These are phyloP conservation scores for Verasper variegatus DNA, from an alignment of 2,113 vertebrate species.

Conservation along the genomic window DNA sequence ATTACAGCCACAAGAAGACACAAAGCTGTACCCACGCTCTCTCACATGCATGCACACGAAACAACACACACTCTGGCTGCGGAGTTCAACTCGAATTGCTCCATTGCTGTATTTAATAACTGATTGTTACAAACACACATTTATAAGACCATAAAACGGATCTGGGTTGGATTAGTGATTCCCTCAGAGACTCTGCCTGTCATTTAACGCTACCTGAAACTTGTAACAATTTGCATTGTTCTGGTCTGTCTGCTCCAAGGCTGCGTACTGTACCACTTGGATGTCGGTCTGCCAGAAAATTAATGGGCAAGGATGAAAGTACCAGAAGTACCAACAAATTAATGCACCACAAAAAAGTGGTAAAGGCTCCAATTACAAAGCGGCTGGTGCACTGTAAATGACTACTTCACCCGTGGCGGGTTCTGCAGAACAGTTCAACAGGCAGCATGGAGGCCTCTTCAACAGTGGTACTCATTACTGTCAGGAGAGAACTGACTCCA, in stretches of 20 bases:
- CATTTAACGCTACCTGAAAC: conserved; percentile 73
- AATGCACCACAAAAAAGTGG: conserved; percentile 52
- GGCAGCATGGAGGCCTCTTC: conserved; percentile 20
- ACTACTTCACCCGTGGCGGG: conserved; percentile 47
- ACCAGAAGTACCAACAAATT: conserved; percentile 49
- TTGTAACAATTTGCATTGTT: conserved; percentile 78
- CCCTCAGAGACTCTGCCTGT: conserved; percentile 55
- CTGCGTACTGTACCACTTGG: conserved; percentile 54
- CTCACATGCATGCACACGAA: background rate
- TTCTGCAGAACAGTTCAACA: conserved; percentile 40
- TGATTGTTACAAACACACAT: conserved; percentile 66
- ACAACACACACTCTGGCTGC: conserved; percentile 10
- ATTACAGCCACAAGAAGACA: too few relatives aligned
- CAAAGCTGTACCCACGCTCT: background rate
- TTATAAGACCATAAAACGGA: conserved; percentile 68
- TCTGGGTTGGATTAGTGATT: conserved; percentile 70
- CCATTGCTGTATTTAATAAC: conserved; percentile 54
- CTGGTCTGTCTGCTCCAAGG: conserved; percentile 64
- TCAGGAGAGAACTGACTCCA: conserved; percentile 12
- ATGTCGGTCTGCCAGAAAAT: conserved; percentile 52
- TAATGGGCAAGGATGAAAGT: conserved; percentile 74
- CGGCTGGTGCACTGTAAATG: conserved; percentile 56
- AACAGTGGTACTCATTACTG: conserved; percentile 21
- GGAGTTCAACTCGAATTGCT: conserved; percentile 11
- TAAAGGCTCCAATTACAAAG: conserved; percentile 65